Evolutionary conservation across 2,888 invertebrate species (phyloP).

Genomic region (Theristus sp.): DNA sequence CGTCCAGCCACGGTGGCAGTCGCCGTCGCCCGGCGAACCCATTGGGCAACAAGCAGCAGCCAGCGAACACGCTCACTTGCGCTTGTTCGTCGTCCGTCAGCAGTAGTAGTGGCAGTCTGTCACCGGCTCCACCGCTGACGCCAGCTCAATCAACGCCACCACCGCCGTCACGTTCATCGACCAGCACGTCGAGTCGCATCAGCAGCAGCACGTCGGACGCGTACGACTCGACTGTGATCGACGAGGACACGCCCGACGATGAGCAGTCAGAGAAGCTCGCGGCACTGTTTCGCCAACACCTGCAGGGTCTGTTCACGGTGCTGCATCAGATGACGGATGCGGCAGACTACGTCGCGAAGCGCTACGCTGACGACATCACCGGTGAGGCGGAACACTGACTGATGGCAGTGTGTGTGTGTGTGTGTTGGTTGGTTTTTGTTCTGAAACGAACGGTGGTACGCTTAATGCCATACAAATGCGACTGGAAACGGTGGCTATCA

Average conservation of each 20-base stretch:
- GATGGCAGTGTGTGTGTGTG: no score
- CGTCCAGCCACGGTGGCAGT: not conserved
- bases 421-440: no score
- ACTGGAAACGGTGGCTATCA: no score
- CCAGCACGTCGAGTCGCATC: not conserved
- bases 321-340: conserved; percentile 69
- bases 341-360: conserved; percentile 62
- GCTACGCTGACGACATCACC: conserved; percentile 75
- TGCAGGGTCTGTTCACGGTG: conserved; percentile 60
- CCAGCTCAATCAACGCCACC: no score
- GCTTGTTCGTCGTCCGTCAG: not conserved
- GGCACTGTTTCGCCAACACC: conserved; percentile 59
- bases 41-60: no score
- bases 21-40: not conserved
- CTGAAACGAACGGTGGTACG: no score
- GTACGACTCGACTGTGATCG: not conserved
- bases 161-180: no score
- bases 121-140: not conserved
- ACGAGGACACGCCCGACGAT: conserved; percentile 10
- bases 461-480: no score
- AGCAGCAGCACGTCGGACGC: not conserved
- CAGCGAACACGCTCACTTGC: not conserved
- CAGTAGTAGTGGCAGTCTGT: no score
- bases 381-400: no score
- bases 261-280: conserved; percentile 36